Conservation (phyloP, 2,113 vertebrate genomes). For the Limanda limanda region DNA sequence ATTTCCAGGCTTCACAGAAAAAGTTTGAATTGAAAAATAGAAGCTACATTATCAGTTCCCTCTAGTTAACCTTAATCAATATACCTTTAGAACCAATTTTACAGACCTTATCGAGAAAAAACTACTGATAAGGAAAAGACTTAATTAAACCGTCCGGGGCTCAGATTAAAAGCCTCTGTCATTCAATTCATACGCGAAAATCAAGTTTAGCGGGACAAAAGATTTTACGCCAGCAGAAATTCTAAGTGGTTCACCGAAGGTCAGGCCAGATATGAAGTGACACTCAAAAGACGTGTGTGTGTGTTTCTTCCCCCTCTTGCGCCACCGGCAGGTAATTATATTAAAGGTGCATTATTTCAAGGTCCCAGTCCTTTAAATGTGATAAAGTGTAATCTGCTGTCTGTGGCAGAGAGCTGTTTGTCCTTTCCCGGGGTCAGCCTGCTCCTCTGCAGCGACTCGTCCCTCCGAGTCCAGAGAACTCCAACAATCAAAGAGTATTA, state of each 20-base stretch:
- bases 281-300: conserved; percentile 61
- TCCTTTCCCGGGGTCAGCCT: conserved; percentile 71
- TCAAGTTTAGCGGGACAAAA: conserved; percentile 65
- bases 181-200: conserved; percentile 44
- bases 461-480: conserved; percentile 9
- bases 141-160: conserved; percentile 38
- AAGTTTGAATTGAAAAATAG: conserved; percentile 14
- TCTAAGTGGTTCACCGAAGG: conserved; percentile 63
- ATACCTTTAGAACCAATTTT: conserved; percentile 43
- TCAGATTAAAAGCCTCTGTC: conserved; percentile 54
- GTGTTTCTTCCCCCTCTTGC: conserved; percentile 27
- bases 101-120: conserved; percentile 43
- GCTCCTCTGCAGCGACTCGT: conserved; percentile 25
- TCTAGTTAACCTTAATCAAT: conserved; percentile 36
- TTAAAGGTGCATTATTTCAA: conserved; percentile 82
- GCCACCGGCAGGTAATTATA: conserved; percentile 79
- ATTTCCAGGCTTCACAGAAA: background rate
- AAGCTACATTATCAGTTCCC: conserved; percentile 25
- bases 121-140: conserved; percentile 47
- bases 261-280: conserved; percentile 71
- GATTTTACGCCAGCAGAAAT: conserved; percentile 65
- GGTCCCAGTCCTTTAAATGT: conserved; percentile 74
- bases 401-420: conserved; percentile 39
- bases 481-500: conserved; percentile 10
- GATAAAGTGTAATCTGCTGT: conserved; percentile 76